phyloP scores from a whole-genome alignment of 2,797 vertebrate genomes.

The Diglossa cyanea region DNA sequence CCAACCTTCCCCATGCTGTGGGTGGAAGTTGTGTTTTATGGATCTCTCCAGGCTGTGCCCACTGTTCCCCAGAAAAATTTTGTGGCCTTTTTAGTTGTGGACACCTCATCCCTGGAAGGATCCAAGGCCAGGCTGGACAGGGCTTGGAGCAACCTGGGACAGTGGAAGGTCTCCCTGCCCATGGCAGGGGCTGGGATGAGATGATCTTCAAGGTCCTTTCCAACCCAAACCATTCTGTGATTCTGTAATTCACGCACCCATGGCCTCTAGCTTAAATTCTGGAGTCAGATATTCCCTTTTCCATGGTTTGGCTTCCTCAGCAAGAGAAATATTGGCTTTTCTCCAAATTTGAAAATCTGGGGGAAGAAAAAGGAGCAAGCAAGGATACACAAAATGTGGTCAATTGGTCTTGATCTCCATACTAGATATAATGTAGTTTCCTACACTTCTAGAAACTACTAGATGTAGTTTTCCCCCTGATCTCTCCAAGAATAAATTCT shows the following conservation, averaged over 20 bases:
- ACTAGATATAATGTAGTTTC: background rate
- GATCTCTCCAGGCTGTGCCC: background rate
- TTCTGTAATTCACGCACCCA: background rate
- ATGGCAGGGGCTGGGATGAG: background rate
- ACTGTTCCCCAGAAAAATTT: background rate
- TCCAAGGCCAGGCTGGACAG: background rate
- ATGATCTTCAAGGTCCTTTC: background rate
- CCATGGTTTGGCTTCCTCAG: background rate
- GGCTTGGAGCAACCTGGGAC: background rate
- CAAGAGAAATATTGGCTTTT: background rate
- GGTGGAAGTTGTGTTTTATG: background rate
- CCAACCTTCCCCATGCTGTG: background rate
- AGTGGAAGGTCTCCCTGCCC: background rate
- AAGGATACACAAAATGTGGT: background rate
- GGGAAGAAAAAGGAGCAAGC: background rate
- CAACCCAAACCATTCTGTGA: background rate
- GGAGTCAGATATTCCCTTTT: background rate
- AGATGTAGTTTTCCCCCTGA: background rate
- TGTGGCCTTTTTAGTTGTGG: background rate
- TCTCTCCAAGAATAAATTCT: background rate
- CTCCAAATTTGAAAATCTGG: background rate
- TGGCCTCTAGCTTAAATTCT: too few species aligned
- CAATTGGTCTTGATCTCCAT: background rate
- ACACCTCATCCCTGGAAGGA: background rate
- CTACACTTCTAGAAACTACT: too few species aligned